These are phyloP conservation scores for Augiades crinisus DNA, from an alignment of 2,888 invertebrate species.

Conservation along the genomic window DNA sequence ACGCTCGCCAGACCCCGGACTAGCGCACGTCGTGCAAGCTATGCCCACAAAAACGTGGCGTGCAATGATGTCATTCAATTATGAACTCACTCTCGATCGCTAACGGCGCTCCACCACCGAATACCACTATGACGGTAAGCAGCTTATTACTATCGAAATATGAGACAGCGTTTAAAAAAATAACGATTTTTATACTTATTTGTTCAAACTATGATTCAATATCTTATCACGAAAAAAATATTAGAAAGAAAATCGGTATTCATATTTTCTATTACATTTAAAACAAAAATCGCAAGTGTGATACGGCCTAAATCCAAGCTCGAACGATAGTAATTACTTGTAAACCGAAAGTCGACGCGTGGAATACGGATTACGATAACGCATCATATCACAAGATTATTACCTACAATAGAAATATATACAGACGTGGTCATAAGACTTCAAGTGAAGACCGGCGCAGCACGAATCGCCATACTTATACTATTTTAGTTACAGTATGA, in stretches of 20 bases:
- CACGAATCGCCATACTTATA: slow-evolving; percentile 31
- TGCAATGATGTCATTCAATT: slow-evolving; percentile 31
- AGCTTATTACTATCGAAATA: no score
- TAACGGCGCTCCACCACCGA: slow-evolving; percentile 21
- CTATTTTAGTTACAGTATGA: neutral
- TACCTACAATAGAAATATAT: slow-evolving; percentile 34
- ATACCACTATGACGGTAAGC: slow-evolving; percentile 16
- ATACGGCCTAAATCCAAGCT: slow-evolving; percentile 14
- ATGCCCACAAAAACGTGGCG: slow-evolving; percentile 11
- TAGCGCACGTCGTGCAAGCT: slow-evolving; percentile 6
- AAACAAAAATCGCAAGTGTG: neutral
- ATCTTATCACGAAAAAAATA: no score
- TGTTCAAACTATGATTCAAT: no score
- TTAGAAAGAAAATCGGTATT: no score
- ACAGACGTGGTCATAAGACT: slow-evolving; percentile 29
- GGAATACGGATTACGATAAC: slow-evolving; percentile 26
- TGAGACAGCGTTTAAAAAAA: no score
- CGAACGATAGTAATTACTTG: slow-evolving; percentile 31
- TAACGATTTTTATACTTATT: no score
- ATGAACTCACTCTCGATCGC: slow-evolving; percentile 31
- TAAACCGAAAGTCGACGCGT: slow-evolving; percentile 26
- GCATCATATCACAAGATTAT: slow-evolving; percentile 32
- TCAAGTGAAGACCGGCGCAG: no score
- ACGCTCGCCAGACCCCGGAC: slow-evolving; percentile 8
- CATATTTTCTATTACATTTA: no score